phyloP scores from a whole-genome alignment of 2,113 vertebrate species.

The Spheniscus mendiculus region DNA sequence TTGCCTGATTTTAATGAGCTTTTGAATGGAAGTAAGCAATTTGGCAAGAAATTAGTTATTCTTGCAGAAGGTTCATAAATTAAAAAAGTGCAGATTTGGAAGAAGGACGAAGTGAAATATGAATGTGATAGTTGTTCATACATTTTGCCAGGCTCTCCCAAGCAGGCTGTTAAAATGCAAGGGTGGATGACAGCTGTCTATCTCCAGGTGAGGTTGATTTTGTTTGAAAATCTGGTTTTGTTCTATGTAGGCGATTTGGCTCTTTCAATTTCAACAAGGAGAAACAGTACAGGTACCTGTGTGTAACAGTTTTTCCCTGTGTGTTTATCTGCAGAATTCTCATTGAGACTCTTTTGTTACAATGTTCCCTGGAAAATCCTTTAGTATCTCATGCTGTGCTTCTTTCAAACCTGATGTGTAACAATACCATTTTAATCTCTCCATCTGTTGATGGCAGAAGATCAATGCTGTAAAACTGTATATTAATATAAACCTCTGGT shows the following conservation, averaged over 20 bases:
- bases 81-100: neutral
- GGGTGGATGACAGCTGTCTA: constrained; percentile 39
- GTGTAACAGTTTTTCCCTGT: neutral
- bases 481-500: neutral
- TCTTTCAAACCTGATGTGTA: constrained; percentile 8
- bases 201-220: constrained; percentile 35
- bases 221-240: constrained; percentile 26
- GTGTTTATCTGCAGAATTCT: constrained; percentile 39
- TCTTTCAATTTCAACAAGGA: constrained; percentile 35
- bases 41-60: neutral
- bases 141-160: neutral
- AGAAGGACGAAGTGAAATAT: constrained; percentile 2
- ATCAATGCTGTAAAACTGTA: constrained; percentile 16
- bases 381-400: constrained; percentile 3
- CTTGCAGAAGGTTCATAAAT: neutral
- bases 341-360: neutral
- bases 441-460: constrained; percentile 37
- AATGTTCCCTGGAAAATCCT: constrained; percentile 23
- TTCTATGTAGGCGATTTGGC: neutral
- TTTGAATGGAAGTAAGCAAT: neutral
- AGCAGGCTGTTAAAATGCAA: neutral
- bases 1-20: neutral
- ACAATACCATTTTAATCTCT: constrained; percentile 28
- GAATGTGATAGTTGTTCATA: neutral
- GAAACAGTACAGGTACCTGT: neutral